These are phyloP conservation scores for Diarsia dahlii DNA, from an alignment of 2,888 invertebrate species.

Conservation along the genomic window DNA sequence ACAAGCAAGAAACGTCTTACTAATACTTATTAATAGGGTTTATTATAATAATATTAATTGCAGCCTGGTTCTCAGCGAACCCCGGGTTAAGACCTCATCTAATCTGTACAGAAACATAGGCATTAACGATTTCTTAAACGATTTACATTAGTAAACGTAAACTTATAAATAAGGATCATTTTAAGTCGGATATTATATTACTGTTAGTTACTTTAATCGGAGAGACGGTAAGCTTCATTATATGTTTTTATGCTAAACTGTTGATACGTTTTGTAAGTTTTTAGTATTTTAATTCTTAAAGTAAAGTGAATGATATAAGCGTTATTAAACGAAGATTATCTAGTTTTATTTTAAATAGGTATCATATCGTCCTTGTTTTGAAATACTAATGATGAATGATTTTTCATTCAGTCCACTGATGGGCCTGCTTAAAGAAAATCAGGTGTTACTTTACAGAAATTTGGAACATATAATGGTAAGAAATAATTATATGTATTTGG, in stretches of 20 bases:
- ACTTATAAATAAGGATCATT: constrained; percentile 34
- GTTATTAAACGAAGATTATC: too few species aligned
- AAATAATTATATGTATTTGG: too few species aligned
- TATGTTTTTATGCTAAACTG: neutral
- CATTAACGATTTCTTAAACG: constrained; percentile 44
- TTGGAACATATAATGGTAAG: too few species aligned
- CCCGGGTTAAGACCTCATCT: constrained; percentile 40
- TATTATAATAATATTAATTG: constrained; percentile 39
- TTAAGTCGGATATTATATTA: constrained; percentile 32
- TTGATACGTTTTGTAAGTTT: neutral
- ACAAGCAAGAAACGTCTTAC: constrained; percentile 39
- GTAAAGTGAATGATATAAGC: neutral
- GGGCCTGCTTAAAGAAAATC: too few species aligned
- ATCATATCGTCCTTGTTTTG: too few species aligned
- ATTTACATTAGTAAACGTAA: constrained; percentile 43
- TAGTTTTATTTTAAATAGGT: too few species aligned
- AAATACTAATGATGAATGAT: too few species aligned
- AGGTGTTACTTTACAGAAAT: too few species aligned
- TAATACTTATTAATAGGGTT: constrained; percentile 45
- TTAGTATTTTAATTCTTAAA: neutral
- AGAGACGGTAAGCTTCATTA: constrained; percentile 7
- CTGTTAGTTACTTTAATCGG: constrained; percentile 3
- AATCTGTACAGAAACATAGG: constrained; percentile 45
- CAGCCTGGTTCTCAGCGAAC: constrained; percentile 12
- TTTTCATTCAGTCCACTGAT: too few species aligned